Base-by-base conservation (phyloP, 2,888 invertebrate genomes). In the Sphinx pinastri region DNA sequence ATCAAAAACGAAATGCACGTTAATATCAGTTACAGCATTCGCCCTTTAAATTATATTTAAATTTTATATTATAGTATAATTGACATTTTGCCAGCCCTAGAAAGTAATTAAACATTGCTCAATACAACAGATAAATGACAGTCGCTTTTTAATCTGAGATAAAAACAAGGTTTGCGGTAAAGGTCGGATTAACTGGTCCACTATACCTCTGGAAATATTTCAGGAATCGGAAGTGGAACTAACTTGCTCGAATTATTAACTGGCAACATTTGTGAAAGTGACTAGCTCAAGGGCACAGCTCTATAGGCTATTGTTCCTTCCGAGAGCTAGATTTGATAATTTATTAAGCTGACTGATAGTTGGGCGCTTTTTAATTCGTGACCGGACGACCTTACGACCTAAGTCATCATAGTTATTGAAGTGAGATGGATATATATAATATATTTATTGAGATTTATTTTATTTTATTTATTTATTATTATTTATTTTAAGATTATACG, bases 141-240 rank as follows among this genome's bases (percentile, higher is more conserved):
- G 49, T n/a, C 54, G 66, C 67, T 51, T 38, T 69, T 59, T 60
- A 68, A 70, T 73, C 60, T 57, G 49, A 63, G 16, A 71, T 81
- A 78, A 80, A 74, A 16, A 76, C 80, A 81, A 83, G 84, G 83
- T 71, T 76, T 45, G 31, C 60, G 13, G 59, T 72, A 79, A 79
- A 81, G 80, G 80, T 75, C 74, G 73, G 75, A 77, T 78, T 76
- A 76, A 77, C 68, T 71, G 68, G 72, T 52, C 69, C 69, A 71
- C 25, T 5, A 16, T 66, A 38, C 5, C 38, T 38, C 38, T n/a
- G 25, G 25, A 19, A 63, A 16, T 11, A n/a, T n/a, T 10, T 38
- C 70, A 75, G 73, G 75, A 76, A 81, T 74, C 76, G 80, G 79
- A 79, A 76, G 49, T n/a, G 49, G 16, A 68, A 68, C 51, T 25